These are phyloP conservation scores for Silvanus unidentatus DNA, from an alignment of 2,888 invertebrate genomes.

Conservation along the genomic window DNA sequence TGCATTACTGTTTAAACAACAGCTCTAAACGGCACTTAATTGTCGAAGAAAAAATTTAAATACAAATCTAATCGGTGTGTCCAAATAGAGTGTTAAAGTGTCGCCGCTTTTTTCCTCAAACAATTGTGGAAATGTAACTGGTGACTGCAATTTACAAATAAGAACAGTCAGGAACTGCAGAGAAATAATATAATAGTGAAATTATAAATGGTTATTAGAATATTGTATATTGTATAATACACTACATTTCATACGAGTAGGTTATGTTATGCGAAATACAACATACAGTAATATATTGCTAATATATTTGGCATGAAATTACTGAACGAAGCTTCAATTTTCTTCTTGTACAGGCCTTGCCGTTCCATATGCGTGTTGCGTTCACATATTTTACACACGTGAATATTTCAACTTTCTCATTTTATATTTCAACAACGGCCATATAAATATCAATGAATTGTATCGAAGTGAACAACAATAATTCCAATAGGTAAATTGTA, in stretches of 20 bases:
- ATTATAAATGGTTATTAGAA: no score
- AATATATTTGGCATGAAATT: constrained; percentile 21
- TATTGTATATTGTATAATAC: constrained; percentile 15
- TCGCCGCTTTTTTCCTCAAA: no score
- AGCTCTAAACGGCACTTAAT: no score
- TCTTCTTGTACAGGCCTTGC: constrained; percentile 15
- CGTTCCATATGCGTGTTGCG: constrained; percentile 20
- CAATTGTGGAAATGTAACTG: no score
- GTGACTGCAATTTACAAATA: no score
- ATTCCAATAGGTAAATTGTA: neutral
- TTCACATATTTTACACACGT: constrained; percentile 21
- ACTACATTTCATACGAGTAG: constrained; percentile 16
- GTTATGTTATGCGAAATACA: no score
- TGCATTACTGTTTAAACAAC: constrained; percentile 5
- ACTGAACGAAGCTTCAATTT: constrained; percentile 23
- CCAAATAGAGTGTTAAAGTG: no score
- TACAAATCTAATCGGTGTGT: no score
- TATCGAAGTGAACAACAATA: constrained; percentile 15
- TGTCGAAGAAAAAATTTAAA: no score
- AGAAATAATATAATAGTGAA: no score
- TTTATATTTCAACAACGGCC: constrained; percentile 17
- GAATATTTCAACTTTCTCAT: constrained; percentile 21
- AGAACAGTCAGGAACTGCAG: no score
- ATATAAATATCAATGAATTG: constrained; percentile 21
- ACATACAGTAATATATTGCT: constrained; percentile 18